Evolutionary conservation across 2,888 invertebrate species (phyloP).

Genomic region (Candidula unifasciata): DNA sequence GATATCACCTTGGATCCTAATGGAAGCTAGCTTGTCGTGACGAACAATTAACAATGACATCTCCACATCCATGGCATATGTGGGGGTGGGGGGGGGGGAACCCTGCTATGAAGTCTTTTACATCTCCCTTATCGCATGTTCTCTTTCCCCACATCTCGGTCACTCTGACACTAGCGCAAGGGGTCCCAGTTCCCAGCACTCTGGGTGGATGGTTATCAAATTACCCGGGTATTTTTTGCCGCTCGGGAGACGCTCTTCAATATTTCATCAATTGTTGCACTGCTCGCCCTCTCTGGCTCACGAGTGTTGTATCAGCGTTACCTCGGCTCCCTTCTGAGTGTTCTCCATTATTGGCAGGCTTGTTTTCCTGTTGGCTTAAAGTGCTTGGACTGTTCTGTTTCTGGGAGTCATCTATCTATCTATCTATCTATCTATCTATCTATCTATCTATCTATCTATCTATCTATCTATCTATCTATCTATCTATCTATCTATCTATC

Average conservation of each 20-base stretch:
- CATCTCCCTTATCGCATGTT: no score
- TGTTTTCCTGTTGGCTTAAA: neutral
- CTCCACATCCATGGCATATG: no score
- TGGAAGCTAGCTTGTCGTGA: no score
- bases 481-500: no score
- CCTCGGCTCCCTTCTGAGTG: neutral
- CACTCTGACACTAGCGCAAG: neutral
- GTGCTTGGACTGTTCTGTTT: neutral
- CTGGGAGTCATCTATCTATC: neutral
- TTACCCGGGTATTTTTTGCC: neutral
- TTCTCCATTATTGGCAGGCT: neutral
- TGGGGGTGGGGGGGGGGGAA: no score
- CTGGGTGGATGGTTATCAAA: slow-evolving; percentile 16
- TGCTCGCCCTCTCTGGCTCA: neutral
- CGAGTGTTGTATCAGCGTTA: neutral
- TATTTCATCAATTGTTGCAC: slow-evolving; percentile 22
- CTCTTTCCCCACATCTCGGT: neutral
- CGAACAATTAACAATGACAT: no score
- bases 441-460: no score
- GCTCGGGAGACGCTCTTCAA: neutral
- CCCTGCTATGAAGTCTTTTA: no score
- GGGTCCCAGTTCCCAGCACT: neutral
- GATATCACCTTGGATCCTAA: no score
- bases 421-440: no score
- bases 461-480: no score